Percentiles rank a stretch among this genome's conserved stretches.
phyloP scores from a whole-genome alignment of 2,797 vertebrate genomes.

The Chaunax sp. region DNA sequence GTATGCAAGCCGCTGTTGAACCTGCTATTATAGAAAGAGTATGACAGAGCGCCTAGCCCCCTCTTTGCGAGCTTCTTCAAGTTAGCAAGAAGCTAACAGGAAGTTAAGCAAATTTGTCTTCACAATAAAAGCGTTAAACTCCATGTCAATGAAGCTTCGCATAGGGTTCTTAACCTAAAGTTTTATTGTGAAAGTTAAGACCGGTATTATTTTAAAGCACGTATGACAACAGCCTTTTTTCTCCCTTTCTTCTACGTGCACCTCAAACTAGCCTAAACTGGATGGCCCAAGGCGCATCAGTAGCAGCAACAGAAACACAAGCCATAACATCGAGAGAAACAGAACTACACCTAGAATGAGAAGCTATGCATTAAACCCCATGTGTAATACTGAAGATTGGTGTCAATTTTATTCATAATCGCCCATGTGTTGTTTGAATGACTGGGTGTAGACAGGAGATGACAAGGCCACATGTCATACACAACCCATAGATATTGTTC shows the following conservation, averaged over 20 bases:
- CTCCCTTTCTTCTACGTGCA: conserved; percentile 47
- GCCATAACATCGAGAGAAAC: conserved; percentile 16
- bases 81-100: conserved; percentile 12
- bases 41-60: conserved; percentile 62
- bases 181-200: conserved; percentile 64
- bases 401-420: neutral
- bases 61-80: conserved; percentile 22
- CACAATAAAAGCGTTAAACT: conserved; percentile 57
- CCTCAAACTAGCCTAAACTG: conserved; percentile 83
- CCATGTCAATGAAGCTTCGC: fast-evolving
- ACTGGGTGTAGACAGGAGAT: conserved; percentile 22
- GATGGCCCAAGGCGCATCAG: conserved; percentile 71
- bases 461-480: conserved; percentile 52
- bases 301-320: conserved; percentile 20
- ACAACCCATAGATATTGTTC: conserved; percentile 6
- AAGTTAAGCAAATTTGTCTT: fast-evolving
- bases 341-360: fast-evolving
- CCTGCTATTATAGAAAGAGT: conserved; percentile 30
- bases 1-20: neutral
- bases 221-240: conserved; percentile 23
- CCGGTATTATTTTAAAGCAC: too few species aligned
- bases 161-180: fast-evolving
- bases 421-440: conserved; percentile 39
- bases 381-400: neutral
- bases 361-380: neutral